Conservation (phyloP, 2,113 vertebrate species). For the Apus apus region DNA sequence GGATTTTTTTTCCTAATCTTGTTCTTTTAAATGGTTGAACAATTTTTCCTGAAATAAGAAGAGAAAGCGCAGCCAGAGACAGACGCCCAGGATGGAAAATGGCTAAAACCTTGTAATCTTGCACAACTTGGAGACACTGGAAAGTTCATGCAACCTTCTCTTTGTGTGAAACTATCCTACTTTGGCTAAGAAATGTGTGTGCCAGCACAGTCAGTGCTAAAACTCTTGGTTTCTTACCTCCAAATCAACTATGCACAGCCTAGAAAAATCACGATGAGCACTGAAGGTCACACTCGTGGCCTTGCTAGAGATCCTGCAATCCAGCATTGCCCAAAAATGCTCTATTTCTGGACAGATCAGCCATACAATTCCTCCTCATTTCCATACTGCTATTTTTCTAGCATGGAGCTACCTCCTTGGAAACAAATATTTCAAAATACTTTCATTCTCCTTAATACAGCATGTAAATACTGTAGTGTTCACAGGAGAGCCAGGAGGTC, state of each 20-base stretch:
- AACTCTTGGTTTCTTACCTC: neutral
- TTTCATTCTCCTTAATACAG: neutral
- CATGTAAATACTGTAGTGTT: conserved; percentile 6
- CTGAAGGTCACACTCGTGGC: neutral
- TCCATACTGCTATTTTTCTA: neutral
- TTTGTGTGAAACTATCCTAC: neutral
- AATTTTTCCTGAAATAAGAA: conserved; percentile 40
- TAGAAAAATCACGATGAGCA: neutral
- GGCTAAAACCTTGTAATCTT: neutral
- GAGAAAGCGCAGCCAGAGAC: neutral
- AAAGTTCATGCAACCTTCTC: neutral
- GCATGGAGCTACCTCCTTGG: neutral
- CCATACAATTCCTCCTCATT: neutral
- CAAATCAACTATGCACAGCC: neutral
- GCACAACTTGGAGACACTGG: conserved; percentile 5
- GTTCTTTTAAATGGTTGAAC: conserved; percentile 25
- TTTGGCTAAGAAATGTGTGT: neutral
- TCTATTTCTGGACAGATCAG: neutral
- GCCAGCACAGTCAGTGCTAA: neutral
- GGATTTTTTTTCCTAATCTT: neutral
- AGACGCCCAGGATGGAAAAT: neutral
- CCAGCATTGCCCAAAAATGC: neutral
- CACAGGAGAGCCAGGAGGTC: neutral
- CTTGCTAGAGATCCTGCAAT: neutral
- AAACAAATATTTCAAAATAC: neutral